These are phyloP conservation scores for Toxotes chatareus DNA, from an alignment of 2,113 vertebrate species.

Conservation along the genomic window DNA sequence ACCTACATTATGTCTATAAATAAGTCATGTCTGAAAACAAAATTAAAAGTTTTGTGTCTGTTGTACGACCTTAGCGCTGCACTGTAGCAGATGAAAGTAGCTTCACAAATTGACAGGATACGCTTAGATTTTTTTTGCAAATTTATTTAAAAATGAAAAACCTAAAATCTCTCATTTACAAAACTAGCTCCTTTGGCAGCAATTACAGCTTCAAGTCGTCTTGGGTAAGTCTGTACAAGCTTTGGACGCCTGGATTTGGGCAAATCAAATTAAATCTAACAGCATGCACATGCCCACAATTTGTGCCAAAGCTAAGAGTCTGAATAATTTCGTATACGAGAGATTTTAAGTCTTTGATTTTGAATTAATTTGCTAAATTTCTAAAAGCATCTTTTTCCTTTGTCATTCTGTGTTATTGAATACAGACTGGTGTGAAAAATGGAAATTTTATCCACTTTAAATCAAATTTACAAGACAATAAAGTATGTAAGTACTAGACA, in stretches of 20 bases:
- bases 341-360: not conserved
- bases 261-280: not conserved
- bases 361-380: not conserved
- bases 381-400: too few relatives aligned
- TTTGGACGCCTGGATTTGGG: not conserved
- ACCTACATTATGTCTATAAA: not conserved
- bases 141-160: not conserved
- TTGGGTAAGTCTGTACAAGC: not conserved
- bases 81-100: not conserved
- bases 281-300: not conserved
- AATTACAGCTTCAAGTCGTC: not conserved
- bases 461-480: not conserved
- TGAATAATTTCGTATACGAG: not conserved
- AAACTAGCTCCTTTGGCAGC: not conserved
- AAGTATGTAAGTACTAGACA: not conserved
- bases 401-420: too few relatives aligned
- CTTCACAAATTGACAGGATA: not conserved
- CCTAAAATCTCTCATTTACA: not conserved
- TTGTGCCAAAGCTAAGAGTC: not conserved
- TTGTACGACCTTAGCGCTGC: not conserved
- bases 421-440: too few relatives aligned
- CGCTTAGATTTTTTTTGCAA: not conserved
- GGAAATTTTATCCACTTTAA: too few relatives aligned
- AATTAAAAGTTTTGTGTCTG: not conserved
- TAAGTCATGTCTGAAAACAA: not conserved